Base-by-base conservation (phyloP, 1,140 invertebrate species). In the Atta colombica region DNA sequence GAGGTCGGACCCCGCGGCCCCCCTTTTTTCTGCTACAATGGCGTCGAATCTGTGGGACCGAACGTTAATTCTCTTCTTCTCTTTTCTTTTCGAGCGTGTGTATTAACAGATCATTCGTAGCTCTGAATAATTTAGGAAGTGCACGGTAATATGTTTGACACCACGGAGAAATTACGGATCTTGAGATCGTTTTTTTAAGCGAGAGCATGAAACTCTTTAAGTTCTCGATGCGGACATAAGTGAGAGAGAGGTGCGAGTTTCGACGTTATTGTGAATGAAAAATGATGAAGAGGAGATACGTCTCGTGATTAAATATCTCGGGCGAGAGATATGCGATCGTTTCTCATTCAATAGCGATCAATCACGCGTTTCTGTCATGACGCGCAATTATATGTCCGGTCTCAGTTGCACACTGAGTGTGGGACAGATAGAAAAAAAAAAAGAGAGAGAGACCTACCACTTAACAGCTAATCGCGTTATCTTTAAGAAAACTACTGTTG, bases 401-500 rank as follows among this genome's bases (percentile, higher is more conserved):
- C 66, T 53, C 21, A 7, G 68, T 39, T 25, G 21, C 45, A 45
- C 18, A 16, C 55, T 28, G 16, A 82, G 21, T 25, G 0, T 45
- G 39, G 39, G 8, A 45, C 8, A 45, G 21, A 72, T 72, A 49
- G 65, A 61, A 12, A 71, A 82, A 90, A 25, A 68, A 35, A 35
- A 6, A 31, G 8, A 21, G 4, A 69, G 21, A 51, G 39, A 80
- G 69, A 77, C n/a, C 89, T 84, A 82, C 2, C 51, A 84, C 60
- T 87, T 88, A 89, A 88, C 87, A 89, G 77, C 87, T 90, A 88
- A 90, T 92, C 35, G 65, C 63, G 84, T 86, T 69, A 87, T 31
- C 78, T 85, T 91, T 90, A 90, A 87, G 71, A 25, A 60, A 90
- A 85, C 89, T 90, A 91, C 65, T 84, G 89, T 92, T 92, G 88